Base-by-base conservation (phyloP, 1,140 invertebrate species). In the Papilio glaucus region DNA sequence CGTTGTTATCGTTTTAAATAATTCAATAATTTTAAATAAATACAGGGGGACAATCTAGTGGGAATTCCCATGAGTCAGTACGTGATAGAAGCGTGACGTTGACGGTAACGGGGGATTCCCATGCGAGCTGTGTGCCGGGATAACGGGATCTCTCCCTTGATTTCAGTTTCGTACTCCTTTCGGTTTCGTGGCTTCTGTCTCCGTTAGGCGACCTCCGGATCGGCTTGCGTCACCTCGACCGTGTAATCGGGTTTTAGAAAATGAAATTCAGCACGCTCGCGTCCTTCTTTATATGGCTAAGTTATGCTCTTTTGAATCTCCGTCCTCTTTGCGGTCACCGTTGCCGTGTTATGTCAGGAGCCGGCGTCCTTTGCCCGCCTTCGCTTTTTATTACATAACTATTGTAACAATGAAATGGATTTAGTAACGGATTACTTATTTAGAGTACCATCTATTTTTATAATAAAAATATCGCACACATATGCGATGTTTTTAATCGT, bases 231-330 rank as follows among this genome's bases (percentile, higher is more conserved):
- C 88, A 88, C 85, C 84, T 85, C 79, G 53, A 57, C 72, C 77
- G 72, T 82, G 85, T 89, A 87, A 92, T 89, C 90, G 88, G 82
- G 87, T 89, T 92, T 92, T 90, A 92, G 90, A 92, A 92, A 92
- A 90, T 92, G 90, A 92, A 92, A 92, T 87, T 89, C 85, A 87
- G 86, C 78, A 75, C 82, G 83, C 78, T 84, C 86, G 84, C 86
- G 85, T 85, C 84, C 84, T 85, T 86, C 88, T 88, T 85, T 88
- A 89, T 89, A 85, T 87, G 85, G 85, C 70, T 63, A 78, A 73
- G 77, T 85, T 88, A 84, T 87, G 82, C 74, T 82, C 81, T 85
- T 82, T 85, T 78, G 83, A 82, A 73, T 74, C 78, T 82, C 76
- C 76, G 78, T 72, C 68, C 76, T 77, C 75, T 77, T 81, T 73